Conservation (phyloP, 2,113 vertebrate genomes). For the Tapirus terrestris region DNA sequence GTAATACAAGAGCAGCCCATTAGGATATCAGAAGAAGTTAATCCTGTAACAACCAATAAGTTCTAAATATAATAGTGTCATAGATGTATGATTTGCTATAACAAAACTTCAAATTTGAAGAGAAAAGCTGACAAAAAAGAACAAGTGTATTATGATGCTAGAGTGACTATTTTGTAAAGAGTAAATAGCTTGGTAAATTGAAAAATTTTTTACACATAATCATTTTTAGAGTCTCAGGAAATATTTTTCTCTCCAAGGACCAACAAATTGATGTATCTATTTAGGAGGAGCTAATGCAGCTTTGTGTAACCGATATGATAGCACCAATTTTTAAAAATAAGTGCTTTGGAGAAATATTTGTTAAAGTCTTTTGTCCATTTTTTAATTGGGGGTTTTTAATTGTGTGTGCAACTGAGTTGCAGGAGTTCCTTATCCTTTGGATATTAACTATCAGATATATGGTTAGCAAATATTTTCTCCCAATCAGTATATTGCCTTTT, state of each 20-base stretch:
- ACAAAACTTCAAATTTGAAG: background rate
- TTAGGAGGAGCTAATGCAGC: background rate
- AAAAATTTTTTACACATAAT: background rate
- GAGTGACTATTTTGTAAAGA: constrained; percentile 17
- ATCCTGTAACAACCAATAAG: background rate
- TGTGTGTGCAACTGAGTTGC: background rate
- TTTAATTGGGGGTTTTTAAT: background rate
- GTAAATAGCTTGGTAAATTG: background rate
- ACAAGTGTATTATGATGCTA: background rate
- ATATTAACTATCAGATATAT: background rate
- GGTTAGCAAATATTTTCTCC: background rate
- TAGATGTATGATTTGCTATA: background rate
- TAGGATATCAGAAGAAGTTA: background rate
- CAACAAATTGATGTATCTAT: background rate
- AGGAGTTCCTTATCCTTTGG: background rate
- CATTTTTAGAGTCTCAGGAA: background rate
- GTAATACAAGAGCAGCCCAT: background rate
- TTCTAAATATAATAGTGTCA: background rate
- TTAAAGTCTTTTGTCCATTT: background rate
- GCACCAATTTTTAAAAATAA: background rate
- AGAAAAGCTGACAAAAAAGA: background rate
- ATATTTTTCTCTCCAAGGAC: background rate
- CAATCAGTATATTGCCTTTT: background rate
- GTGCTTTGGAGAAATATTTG: background rate
- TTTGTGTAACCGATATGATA: background rate